phyloP scores from a whole-genome alignment of 2,113 vertebrate species.

The Dipodomys ordii region DNA sequence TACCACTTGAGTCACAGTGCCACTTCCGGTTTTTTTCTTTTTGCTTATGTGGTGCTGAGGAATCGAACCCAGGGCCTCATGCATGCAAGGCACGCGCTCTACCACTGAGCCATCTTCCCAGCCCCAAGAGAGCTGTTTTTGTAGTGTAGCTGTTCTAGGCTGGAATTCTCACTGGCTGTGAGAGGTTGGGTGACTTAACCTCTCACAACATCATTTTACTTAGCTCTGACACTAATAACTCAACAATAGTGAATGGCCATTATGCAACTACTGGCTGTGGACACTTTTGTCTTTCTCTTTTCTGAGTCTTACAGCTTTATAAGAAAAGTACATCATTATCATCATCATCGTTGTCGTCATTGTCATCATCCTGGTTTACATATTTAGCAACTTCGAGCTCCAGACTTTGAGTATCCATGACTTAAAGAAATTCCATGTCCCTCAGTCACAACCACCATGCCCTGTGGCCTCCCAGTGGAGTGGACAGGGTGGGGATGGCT shows the following conservation, averaged over 20 bases:
- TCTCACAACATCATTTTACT: neutral
- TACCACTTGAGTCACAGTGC: too few species aligned
- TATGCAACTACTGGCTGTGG: neutral
- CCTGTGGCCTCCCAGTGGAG: neutral
- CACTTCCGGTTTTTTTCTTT: too few species aligned
- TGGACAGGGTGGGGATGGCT: neutral
- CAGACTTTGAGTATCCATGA: neutral
- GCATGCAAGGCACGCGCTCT: too few species aligned
- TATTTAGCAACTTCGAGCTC: neutral
- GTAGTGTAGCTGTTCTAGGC: fast-evolving
- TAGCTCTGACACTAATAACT: neutral
- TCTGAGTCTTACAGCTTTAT: neutral
- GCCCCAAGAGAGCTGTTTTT: neutral
- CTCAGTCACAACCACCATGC: neutral
- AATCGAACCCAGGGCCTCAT: too few species aligned
- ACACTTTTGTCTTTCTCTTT: neutral
- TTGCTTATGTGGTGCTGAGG: too few species aligned
- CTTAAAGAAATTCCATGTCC: neutral
- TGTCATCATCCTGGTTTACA: neutral
- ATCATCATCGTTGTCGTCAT: too few species aligned
- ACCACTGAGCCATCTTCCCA: too few species aligned
- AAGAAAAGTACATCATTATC: neutral
- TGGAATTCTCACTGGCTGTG: neutral
- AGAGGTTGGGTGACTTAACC: neutral
- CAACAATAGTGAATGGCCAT: neutral